A percentile compares a stretch with the other conserved stretches of the same genome.
These are phyloP conservation scores for Drosophila sturtevanti DNA, from an alignment of 1,140 invertebrate species.

Conservation along the genomic window DNA sequence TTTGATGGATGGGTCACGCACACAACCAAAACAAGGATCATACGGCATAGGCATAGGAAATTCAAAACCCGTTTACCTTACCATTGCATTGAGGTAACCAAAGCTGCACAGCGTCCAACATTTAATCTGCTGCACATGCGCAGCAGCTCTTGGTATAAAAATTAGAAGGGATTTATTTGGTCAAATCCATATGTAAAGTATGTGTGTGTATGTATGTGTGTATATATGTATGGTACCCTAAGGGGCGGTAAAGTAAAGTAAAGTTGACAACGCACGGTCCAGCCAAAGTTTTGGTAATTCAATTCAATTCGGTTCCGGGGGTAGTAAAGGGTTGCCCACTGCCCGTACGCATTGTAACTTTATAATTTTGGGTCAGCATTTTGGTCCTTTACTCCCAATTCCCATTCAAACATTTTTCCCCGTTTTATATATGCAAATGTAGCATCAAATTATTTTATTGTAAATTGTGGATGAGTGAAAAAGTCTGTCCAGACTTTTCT, in stretches of 20 bases:
- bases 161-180: constrained; percentile 77
- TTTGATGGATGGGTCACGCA: constrained; percentile 69
- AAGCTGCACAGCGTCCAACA: constrained; percentile 69
- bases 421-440: constrained; percentile 50
- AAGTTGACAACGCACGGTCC: constrained; percentile 32
- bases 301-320: constrained; percentile 42
- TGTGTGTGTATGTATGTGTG: too few species aligned
- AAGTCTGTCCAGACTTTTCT: constrained; percentile 36
- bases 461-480: constrained; percentile 45
- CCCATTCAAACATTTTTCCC: constrained; percentile 8
- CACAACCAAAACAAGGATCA: constrained; percentile 33
- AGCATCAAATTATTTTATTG: constrained; percentile 70
- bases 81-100: constrained; percentile 26
- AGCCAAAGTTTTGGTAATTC: constrained; percentile 52
- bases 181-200: constrained; percentile 62
- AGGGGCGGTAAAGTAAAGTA: constrained; percentile 58
- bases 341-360: constrained; percentile 61
- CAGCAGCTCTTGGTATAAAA: constrained; percentile 33
- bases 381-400: constrained; percentile 39
- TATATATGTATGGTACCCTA: too few species aligned
- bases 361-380: constrained; percentile 74
- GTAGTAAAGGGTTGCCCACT: constrained; percentile 65
- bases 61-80: constrained; percentile 67
- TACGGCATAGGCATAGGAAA: constrained; percentile 69
- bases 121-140: constrained; percentile 74